These are phyloP conservation scores for Serrognathus titanus DNA, from an alignment of 2,888 invertebrate genomes.

Conservation along the genomic window DNA sequence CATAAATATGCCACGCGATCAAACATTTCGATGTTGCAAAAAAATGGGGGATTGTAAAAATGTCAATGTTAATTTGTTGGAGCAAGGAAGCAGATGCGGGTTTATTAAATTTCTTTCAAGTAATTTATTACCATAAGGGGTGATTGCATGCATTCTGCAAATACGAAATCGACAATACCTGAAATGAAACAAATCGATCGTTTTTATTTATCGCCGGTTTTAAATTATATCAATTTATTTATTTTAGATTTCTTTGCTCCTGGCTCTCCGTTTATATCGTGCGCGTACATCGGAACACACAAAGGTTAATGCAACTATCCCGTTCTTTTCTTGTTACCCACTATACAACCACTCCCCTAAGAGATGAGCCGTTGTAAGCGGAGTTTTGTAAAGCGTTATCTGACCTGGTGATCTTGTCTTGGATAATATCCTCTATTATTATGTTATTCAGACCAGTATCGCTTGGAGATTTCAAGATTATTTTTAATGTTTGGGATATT, in stretches of 20 bases:
- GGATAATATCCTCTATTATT: slow-evolving; percentile 31
- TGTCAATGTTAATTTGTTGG: slow-evolving; percentile 48
- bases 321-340: no score
- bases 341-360: slow-evolving; percentile 19
- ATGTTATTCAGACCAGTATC: slow-evolving; percentile 29
- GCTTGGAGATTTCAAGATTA: slow-evolving; percentile 25
- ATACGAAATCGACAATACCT: background rate
- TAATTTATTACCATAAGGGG: slow-evolving; percentile 25
- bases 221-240: no score
- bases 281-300: no score
- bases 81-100: slow-evolving; percentile 45
- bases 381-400: slow-evolving; percentile 28
- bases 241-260: no score
- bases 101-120: slow-evolving; percentile 39
- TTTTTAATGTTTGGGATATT: slow-evolving; percentile 15
- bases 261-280: no score
- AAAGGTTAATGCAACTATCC: no score
- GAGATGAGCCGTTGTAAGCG: slow-evolving; percentile 24
- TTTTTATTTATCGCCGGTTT: no score
- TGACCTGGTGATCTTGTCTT: slow-evolving; percentile 29
- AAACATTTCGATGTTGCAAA: slow-evolving; percentile 35
- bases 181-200: no score
- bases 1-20: slow-evolving; percentile 48
- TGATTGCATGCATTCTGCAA: slow-evolving; percentile 5
- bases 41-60: slow-evolving; percentile 44